Conservation (phyloP, 2,113 vertebrate species). For the Melanostigma gelatinosum region DNA sequence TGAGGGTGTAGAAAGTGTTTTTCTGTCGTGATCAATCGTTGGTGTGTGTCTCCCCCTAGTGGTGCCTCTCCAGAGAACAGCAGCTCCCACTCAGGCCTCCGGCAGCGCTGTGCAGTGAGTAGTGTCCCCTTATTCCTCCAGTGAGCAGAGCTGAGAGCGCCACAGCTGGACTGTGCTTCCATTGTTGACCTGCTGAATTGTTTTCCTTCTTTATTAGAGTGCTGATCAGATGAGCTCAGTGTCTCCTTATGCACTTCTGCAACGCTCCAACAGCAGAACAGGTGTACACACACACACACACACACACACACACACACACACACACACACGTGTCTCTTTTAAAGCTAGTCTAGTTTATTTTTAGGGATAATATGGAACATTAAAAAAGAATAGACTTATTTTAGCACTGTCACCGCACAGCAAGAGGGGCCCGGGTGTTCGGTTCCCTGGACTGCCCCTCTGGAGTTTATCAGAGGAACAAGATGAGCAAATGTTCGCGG, state of each 20-base stretch:
- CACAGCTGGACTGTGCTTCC: neutral
- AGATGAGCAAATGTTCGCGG: neutral
- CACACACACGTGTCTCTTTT: neutral
- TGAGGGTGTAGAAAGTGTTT: neutral
- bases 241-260: constrained; percentile 27
- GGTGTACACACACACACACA: constrained; percentile 50
- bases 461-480: no score
- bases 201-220: constrained; percentile 64
- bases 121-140: no score
- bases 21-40: neutral
- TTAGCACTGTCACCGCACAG: no score
- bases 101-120: constrained; percentile 79
- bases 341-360: no score
- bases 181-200: neutral
- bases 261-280: constrained; percentile 76
- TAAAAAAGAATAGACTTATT: no score
- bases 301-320: neutral
- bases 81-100: constrained; percentile 49
- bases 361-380: no score
- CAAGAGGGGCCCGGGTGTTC: no score
- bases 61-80: constrained; percentile 75
- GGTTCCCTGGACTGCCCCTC: no score
- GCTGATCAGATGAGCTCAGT: constrained; percentile 70
- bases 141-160: neutral
- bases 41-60: constrained; percentile 78